A percentile compares a stretch with the other conserved stretches of the same genome.
Conservation (phyloP, 2,888 invertebrate genomes). For the Spilarctia lutea region DNA sequence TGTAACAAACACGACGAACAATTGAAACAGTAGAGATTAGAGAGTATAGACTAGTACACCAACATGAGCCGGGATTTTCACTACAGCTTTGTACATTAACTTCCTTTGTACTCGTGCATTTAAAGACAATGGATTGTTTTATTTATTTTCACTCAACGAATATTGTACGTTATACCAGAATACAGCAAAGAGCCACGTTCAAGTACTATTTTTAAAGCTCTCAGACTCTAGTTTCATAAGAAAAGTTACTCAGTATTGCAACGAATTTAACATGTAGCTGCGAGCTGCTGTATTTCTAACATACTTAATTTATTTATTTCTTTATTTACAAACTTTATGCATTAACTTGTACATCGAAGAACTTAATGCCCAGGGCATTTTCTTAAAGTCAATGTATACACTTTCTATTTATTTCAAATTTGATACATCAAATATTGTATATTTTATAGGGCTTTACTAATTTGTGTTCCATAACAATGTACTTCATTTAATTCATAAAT, state of each 20-base stretch:
- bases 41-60: constrained; percentile 72
- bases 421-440: neutral
- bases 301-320: neutral
- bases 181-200: constrained; percentile 24
- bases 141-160: constrained; percentile 59
- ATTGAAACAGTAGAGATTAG: constrained; percentile 72
- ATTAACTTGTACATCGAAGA: no score
- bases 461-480: no score
- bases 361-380: no score
- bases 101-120: constrained; percentile 80
- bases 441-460: neutral
- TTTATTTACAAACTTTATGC: no score
- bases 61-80: constrained; percentile 75
- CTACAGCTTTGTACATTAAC: constrained; percentile 80
- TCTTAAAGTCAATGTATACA: no score
- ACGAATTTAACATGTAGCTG: neutral
- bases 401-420: neutral
- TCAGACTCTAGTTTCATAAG: neutral
- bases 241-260: neutral
- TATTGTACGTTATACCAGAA: constrained; percentile 33
- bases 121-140: constrained; percentile 74
- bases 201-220: constrained; percentile 2
- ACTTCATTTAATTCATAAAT: no score
- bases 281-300: no score
- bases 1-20: constrained; percentile 47